Evolutionary conservation across 2,113 vertebrate species (phyloP).

Genomic region (Zosterops hypoxanthus): DNA sequence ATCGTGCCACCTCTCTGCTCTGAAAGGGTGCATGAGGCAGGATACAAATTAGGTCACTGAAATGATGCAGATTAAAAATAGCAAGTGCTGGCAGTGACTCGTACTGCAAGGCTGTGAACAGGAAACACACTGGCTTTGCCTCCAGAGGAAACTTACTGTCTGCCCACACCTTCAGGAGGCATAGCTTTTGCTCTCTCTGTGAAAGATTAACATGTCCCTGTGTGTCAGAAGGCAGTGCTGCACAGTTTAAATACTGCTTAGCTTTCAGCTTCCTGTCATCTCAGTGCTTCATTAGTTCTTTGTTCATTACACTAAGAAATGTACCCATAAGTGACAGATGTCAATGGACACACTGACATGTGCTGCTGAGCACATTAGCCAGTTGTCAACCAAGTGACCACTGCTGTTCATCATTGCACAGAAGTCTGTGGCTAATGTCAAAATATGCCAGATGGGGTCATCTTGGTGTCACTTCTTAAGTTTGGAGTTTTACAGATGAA

Average conservation of each 20-base stretch:
- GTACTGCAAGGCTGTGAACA: neutral
- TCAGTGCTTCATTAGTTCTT: neutral
- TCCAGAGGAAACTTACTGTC: constrained; percentile 1
- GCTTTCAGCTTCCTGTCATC: neutral
- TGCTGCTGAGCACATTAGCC: neutral
- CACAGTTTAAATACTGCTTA: neutral
- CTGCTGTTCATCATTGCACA: neutral
- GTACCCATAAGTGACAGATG: neutral
- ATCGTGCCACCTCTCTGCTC: neutral
- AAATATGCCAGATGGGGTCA: neutral
- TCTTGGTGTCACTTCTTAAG: neutral
- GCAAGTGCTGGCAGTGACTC: neutral
- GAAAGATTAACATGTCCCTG: neutral
- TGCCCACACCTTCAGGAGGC: constrained; percentile 1
- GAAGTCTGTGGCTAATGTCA: neutral
- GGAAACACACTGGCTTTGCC: neutral
- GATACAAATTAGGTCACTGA: constrained; percentile 35
- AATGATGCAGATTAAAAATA: constrained; percentile 29
- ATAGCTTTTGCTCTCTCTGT: neutral
- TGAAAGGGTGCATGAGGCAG: neutral
- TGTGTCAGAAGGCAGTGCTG: neutral
- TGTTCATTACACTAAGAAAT: neutral
- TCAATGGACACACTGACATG: neutral
- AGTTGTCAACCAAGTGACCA: neutral
- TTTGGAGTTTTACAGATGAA: neutral